Conservation (phyloP, 2,888 invertebrate species). For the Lamellibrachia columna region DNA sequence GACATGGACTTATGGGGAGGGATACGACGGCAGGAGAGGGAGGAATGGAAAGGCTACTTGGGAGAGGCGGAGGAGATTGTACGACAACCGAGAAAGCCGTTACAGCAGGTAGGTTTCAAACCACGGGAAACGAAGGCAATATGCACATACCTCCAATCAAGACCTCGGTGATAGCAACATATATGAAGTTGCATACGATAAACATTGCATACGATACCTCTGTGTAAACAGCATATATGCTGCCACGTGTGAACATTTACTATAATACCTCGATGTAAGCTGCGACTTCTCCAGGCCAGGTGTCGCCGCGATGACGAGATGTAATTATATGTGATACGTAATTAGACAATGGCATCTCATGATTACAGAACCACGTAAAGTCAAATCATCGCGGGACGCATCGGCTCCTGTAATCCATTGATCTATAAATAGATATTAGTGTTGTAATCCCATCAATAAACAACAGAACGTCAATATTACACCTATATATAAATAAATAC, state of each 20-base stretch:
- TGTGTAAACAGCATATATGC: too few species aligned
- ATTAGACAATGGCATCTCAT: not conserved
- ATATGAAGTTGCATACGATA: too few species aligned
- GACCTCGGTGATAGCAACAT: too few species aligned
- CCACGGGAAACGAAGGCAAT: not conserved
- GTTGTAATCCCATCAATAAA: not conserved
- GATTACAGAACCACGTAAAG: too few species aligned
- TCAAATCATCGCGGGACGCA: not conserved
- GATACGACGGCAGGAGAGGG: conserved; percentile 27
- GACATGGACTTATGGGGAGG: conserved; percentile 33
- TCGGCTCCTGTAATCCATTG: not conserved
- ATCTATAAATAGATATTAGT: too few species aligned
- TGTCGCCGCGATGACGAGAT: not conserved
- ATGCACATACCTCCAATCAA: too few species aligned
- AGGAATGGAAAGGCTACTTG: conserved; percentile 31
- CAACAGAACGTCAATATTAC: not conserved
- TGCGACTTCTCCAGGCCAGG: not conserved
- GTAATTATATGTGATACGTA: not conserved
- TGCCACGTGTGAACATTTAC: too few species aligned
- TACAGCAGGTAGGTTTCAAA: conserved; percentile 31
- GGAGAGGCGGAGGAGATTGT: conserved; percentile 28
- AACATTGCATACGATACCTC: too few species aligned
- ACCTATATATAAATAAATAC: not conserved
- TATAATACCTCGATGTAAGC: not conserved
- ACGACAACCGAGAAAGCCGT: conserved; percentile 25